A percentile compares a stretch with the other conserved stretches of the same genome.
These are phyloP conservation scores for Troides aeacus DNA, from an alignment of 2,888 invertebrate species.

Conservation along the genomic window DNA sequence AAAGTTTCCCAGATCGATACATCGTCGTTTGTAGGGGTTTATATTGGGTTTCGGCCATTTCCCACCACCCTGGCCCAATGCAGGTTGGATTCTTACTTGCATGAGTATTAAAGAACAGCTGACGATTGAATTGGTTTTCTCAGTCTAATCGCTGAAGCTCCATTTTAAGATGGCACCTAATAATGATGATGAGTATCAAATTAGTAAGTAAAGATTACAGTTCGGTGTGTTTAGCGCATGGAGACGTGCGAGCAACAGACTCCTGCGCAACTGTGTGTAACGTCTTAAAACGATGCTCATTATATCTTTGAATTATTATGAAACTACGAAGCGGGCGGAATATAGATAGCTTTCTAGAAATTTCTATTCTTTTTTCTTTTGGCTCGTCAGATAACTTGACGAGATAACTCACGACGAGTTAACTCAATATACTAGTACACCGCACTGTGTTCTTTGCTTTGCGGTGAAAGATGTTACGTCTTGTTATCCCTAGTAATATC, in stretches of 20 bases:
- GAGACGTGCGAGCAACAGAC: constrained; percentile 42
- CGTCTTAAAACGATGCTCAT: constrained; percentile 48
- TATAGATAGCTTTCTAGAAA: constrained; percentile 46
- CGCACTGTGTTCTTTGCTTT: too few species aligned
- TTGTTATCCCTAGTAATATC: background rate
- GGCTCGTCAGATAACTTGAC: constrained; percentile 1
- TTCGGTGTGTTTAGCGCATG: constrained; percentile 36
- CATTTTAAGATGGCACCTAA: too few species aligned
- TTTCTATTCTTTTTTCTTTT: constrained; percentile 36
- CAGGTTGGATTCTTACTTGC: too few species aligned
- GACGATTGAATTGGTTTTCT: too few species aligned
- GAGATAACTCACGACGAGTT: background rate
- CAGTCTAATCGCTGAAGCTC: too few species aligned
- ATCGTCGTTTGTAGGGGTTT: too few species aligned
- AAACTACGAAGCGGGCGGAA: constrained; percentile 33
- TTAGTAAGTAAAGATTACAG: constrained; percentile 15
- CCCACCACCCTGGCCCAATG: too few species aligned
- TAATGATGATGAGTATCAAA: too few species aligned
- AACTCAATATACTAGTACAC: background rate
- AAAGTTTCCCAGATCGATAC: too few species aligned
- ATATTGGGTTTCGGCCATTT: too few species aligned
- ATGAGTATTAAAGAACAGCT: too few species aligned
- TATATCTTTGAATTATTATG: constrained; percentile 47
- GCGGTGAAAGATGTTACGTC: background rate
- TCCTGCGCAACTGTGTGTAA: constrained; percentile 40